Percentiles rank a stretch among this genome's conserved stretches.
Conservation (phyloP, 1,140 invertebrate species). For the Apocrypta bakeri region DNA sequence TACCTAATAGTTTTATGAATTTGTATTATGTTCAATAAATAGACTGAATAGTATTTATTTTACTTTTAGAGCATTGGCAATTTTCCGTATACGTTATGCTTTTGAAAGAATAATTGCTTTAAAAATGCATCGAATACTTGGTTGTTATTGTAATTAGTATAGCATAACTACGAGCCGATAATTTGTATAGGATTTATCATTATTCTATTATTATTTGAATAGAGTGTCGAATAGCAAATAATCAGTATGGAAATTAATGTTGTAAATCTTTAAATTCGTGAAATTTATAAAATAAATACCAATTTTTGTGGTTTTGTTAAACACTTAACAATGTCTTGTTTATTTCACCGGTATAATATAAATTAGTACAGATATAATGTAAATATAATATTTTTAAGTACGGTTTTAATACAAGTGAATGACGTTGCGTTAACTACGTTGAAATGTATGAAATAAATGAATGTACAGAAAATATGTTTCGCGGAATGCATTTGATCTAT, state of each 20-base stretch:
- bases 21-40: constrained; percentile 1
- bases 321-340: constrained; percentile 11
- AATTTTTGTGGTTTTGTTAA: neutral
- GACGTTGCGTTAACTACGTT: neutral
- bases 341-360: constrained; percentile 22
- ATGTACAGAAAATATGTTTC: neutral
- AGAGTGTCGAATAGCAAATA: neutral
- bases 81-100: neutral
- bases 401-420: constrained; percentile 7
- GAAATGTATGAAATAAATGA: constrained; percentile 4
- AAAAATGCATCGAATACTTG: too few relatives aligned
- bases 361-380: constrained; percentile 10
- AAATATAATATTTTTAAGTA: constrained; percentile 32
- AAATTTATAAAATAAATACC: constrained; percentile 20
- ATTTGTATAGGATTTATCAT: too few relatives aligned
- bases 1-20: neutral
- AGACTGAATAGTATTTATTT: neutral
- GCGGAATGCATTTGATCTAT: neutral
- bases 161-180: too few relatives aligned
- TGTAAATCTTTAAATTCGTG: neutral
- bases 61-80: neutral
- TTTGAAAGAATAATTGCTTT: too few relatives aligned
- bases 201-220: neutral
- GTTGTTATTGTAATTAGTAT: too few relatives aligned
- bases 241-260: neutral